Evolutionary conservation across 2,888 invertebrate genomes (phyloP).

Genomic region (Drosophila mayaguana): DNA sequence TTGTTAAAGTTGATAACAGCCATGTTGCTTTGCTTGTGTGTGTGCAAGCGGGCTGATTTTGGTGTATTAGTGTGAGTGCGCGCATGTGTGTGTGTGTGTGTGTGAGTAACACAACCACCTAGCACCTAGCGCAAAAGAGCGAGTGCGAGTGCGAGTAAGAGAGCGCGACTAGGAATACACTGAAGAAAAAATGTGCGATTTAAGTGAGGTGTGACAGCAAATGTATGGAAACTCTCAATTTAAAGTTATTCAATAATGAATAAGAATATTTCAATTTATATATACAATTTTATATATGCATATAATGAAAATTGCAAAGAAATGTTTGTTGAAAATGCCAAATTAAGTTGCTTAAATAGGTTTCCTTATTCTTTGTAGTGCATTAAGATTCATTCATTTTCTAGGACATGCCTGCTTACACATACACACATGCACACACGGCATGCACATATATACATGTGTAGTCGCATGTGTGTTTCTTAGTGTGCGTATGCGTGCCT

Average conservation of each 20-base stretch:
- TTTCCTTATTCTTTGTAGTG: conserved; percentile 47
- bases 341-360: background rate
- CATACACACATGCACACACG: conserved; percentile 5
- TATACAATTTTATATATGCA: too few relatives aligned
- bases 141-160: conserved; percentile 38
- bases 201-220: background rate
- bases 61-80: conserved; percentile 3
- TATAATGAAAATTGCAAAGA: too few relatives aligned
- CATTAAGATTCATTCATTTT: conserved; percentile 60
- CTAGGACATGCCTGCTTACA: conserved; percentile 50
- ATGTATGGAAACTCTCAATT: background rate
- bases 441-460: background rate
- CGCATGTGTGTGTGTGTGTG: conserved; percentile 28
- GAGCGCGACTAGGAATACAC: conserved; percentile 43
- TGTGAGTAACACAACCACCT: conserved; percentile 56
- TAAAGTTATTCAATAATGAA: background rate
- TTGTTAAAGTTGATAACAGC: conserved; percentile 77
- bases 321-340: background rate
- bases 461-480: background rate
- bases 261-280: background rate
- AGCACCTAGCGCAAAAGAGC: conserved; percentile 51
- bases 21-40: conserved; percentile 62
- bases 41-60: conserved; percentile 31
- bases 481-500: conserved; percentile 15
- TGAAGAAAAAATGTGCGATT: conserved; percentile 19